Base-by-base conservation (phyloP, 2,797 vertebrate species). In the Carapus acus region DNA sequence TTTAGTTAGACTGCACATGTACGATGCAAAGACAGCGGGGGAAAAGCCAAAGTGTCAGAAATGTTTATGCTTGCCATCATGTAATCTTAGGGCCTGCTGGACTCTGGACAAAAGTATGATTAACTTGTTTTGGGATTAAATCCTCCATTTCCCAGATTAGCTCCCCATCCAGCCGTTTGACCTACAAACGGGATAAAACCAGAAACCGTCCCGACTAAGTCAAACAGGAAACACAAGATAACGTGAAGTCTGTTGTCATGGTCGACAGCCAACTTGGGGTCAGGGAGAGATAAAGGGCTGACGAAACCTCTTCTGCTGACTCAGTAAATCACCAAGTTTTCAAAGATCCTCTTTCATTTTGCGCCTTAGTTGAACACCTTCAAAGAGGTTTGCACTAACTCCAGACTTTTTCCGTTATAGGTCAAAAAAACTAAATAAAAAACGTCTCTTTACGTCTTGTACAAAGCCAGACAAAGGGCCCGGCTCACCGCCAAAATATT, bases 311-410 rank as follows among this genome's bases (percentile, higher is more conserved):
- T 63, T 18, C 22, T 42, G 40, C 8, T 42, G 36, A 51, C 21
- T 24, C 46, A 60, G 50, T 55, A 51, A 66, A 66, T 53, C n/a
- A n/a, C 24, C 41, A 17, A 21, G 4, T 38, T 62, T 46, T 56
- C 54, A 21, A 38, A 60, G 4, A n/a, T 48, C 15, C 8, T 33
- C 27, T 37, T 41, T 43, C 19, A 8, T 38, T 39, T 42, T 19
- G 24, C 52, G 29, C 9, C 41, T 41, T 4, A 33, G 31, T 39
- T 18, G 44, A 49, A 45, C 16, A 38, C 16, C 18, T 27, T 3
- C 8, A 16, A 38, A 56, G 27, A 6, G 6, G 1, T 49, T 43
- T 57, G 34, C 64, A 27, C 9, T 27, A 42, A 42, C 19, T 6
- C 15, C 39, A 14, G 19, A 14, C 19, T 54, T 55, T 39, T 52